These are phyloP conservation scores for Stenodera caucasica DNA, from an alignment of 2,888 invertebrate genomes.

Conservation along the genomic window DNA sequence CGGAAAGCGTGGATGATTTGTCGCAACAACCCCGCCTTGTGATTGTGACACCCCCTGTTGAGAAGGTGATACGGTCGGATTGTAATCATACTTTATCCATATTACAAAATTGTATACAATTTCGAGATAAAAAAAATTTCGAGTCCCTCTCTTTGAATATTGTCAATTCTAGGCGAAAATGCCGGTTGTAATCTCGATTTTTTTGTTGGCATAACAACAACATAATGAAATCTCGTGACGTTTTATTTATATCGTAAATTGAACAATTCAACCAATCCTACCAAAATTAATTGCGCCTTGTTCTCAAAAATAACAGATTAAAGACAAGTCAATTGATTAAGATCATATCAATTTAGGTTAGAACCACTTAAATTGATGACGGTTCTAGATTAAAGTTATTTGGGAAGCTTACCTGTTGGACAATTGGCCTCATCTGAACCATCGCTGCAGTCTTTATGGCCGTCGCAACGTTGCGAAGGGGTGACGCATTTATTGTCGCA, in stretches of 20 bases:
- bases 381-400: slow-evolving; percentile 7
- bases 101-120: slow-evolving; percentile 37
- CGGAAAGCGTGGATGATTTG: slow-evolving; percentile 41
- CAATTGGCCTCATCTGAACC: slow-evolving; percentile 68
- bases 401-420: slow-evolving; percentile 41
- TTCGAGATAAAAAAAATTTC: background rate
- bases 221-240: background rate
- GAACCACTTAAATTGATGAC: slow-evolving; percentile 9
- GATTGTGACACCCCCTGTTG: slow-evolving; percentile 46
- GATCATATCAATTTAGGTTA: slow-evolving; percentile 18
- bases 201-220: too few species aligned
- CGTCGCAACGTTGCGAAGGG: slow-evolving; percentile 60
- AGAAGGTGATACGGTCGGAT: slow-evolving; percentile 46
- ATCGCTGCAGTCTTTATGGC: slow-evolving; percentile 62
- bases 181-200: background rate
- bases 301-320: background rate
- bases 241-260: background rate
- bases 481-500: slow-evolving; percentile 64
- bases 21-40: slow-evolving; percentile 45
- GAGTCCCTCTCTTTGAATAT: slow-evolving; percentile 3
- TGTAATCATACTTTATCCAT: slow-evolving; percentile 52
- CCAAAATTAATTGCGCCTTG: slow-evolving; percentile 21
- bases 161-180: background rate
- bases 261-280: background rate
- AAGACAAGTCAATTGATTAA: slow-evolving; percentile 4